Conservation (phyloP, 2,888 invertebrate genomes). For the Drosophila infuscata region DNA sequence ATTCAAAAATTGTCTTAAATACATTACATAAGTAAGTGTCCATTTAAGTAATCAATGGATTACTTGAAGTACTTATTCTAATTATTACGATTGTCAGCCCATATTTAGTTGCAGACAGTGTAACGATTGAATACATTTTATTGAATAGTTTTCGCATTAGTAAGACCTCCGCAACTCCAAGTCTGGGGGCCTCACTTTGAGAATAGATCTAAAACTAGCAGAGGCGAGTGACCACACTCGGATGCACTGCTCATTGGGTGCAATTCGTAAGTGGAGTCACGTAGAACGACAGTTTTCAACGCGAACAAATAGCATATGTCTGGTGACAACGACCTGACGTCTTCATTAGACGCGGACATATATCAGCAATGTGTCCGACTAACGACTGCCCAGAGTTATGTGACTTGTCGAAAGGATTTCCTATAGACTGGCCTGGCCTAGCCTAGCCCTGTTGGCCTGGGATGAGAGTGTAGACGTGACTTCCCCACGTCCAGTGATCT, state of each 20-base stretch:
- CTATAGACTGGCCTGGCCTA: conserved; percentile 53
- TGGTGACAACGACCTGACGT: conserved; percentile 78
- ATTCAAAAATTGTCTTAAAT: background rate
- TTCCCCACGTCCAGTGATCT: conserved; percentile 5
- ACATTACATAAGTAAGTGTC: background rate
- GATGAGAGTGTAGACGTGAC: conserved; percentile 37
- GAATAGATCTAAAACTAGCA: conserved; percentile 15
- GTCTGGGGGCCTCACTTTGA: background rate
- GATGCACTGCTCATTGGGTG: conserved; percentile 57
- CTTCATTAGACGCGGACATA: conserved; percentile 78
- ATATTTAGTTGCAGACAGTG: conserved; percentile 2
- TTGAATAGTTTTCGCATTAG: background rate
- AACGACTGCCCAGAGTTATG: conserved; percentile 67
- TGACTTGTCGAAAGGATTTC: conserved; percentile 75
- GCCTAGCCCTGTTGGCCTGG: conserved; percentile 34
- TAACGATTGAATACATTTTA: background rate
- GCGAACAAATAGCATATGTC: conserved; percentile 71
- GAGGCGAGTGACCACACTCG: conserved; percentile 3
- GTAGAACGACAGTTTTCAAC: conserved; percentile 75
- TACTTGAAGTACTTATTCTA: background rate
- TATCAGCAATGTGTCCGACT: conserved; percentile 64
- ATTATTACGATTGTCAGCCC: background rate
- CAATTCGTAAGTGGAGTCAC: conserved; percentile 82
- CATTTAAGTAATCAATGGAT: background rate
- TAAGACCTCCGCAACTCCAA: conserved; percentile 7